These are phyloP conservation scores for Calidris pugnax DNA, from an alignment of 2,113 vertebrate species.

Conservation along the genomic window DNA sequence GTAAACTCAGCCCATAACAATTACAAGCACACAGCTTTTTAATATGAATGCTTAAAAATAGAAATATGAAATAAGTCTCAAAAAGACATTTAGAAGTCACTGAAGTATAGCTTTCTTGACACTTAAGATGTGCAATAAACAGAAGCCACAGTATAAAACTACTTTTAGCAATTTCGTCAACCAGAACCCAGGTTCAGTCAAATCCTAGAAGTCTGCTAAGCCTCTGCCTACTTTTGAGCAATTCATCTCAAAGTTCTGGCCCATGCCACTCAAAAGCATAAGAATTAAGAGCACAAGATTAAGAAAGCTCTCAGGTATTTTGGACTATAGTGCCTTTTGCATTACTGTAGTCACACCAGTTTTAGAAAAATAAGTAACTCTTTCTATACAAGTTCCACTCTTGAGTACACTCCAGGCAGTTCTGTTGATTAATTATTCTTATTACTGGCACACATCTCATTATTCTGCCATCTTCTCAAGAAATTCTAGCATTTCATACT, in stretches of 20 bases:
- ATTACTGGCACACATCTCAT: background rate
- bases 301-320: background rate
- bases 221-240: background rate
- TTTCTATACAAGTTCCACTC: background rate
- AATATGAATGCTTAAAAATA: background rate
- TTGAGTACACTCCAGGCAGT: background rate
- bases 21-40: background rate
- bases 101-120: background rate
- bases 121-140: background rate
- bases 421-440: background rate
- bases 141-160: background rate
- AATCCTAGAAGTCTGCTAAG: background rate
- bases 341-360: background rate
- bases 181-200: background rate
- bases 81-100: background rate
- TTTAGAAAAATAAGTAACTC: background rate
- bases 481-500: background rate
- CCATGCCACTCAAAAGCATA: background rate
- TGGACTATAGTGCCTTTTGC: background rate
- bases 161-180: background rate
- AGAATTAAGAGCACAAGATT: background rate
- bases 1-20: background rate
- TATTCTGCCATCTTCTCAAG: background rate
- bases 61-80: background rate
- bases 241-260: background rate